Base-by-base conservation (phyloP, 2,888 invertebrate species). In the Oasisia sp. region DNA sequence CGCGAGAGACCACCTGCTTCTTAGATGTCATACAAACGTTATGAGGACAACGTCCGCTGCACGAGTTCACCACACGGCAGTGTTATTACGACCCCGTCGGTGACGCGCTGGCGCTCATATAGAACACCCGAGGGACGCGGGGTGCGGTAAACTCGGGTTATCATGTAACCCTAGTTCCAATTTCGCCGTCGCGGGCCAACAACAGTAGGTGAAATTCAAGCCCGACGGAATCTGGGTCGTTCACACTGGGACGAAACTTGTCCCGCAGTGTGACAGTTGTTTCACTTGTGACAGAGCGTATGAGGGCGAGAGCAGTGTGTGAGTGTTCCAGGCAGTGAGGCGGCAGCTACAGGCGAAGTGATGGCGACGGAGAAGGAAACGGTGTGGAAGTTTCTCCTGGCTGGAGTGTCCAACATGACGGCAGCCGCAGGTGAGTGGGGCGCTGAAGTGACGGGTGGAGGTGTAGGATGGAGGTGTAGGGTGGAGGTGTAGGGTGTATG, bases 321-420 rank as follows among this genome's bases (percentile, higher is more conserved):
- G 50, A 50, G 9, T 50, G 27, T 27, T 19, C 74, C 74, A n/a
- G 0, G 27, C 27, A 74, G 38, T 38, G 38, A 74, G 74, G n/a
- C 74, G 74, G 27, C 74, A 3, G 14, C 7, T 74, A 4, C 74
- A n/a, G 27, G 14, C 27, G 4, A 74, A 74, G 27, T 19, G 19
- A 74, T 74, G 74, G 27, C n/a, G 74, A 19, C 27, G 74, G 74
- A 27, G 27, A 93, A 94, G 89, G 95, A 95, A 92, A 93, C 94
- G n/a, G 90, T 92, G 89, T 94, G 94, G 95, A 92, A 95, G 50
- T 95, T 94, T 93, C 27, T 94, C 12, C 92, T 95, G 90, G 95
- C 95, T 14, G 95, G 95, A n/a, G 93, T 94, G 9, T 95, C 95
- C 3, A 94, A 94, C 93, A 95, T 95, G 95, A 93, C 94, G 91